These are phyloP conservation scores for Chloroceryle aenea DNA, from an alignment of 2,113 vertebrate species.

Conservation along the genomic window DNA sequence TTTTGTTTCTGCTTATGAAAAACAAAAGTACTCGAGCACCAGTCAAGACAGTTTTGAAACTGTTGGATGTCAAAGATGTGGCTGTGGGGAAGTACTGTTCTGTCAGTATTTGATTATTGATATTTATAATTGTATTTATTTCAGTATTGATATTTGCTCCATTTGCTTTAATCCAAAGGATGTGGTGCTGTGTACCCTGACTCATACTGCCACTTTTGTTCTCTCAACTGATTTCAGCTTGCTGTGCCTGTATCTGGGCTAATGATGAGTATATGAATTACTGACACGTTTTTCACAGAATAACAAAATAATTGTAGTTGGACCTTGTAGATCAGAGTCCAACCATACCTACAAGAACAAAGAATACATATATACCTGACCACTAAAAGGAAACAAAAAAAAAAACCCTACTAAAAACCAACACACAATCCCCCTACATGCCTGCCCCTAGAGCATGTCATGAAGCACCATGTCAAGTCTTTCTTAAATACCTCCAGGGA, in stretches of 20 bases:
- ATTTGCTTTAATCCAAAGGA: neutral
- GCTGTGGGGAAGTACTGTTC: neutral
- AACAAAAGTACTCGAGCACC: neutral
- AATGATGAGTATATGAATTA: neutral
- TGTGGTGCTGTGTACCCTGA: neutral
- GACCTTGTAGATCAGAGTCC: no score
- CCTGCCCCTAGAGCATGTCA: no score
- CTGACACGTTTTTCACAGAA: neutral
- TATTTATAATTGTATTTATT: neutral
- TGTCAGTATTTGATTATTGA: neutral
- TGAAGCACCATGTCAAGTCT: no score
- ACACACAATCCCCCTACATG: no score
- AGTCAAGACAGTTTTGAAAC: neutral
- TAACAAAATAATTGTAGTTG: no score
- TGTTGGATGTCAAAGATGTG: neutral
- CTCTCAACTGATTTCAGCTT: neutral
- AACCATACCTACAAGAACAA: no score
- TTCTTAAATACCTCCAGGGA: no score
- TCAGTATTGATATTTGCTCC: neutral
- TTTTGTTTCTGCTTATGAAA: neutral
- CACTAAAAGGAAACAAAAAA: no score
- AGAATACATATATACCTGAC: no score
- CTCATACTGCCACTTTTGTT: neutral
- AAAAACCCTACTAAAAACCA: no score
- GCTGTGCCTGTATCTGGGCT: neutral